Evolutionary conservation across 2,113 vertebrate genomes (phyloP), one percentile per base, ranked within the genome.

Genomic region (Laterallus jamaicensis): DNA sequence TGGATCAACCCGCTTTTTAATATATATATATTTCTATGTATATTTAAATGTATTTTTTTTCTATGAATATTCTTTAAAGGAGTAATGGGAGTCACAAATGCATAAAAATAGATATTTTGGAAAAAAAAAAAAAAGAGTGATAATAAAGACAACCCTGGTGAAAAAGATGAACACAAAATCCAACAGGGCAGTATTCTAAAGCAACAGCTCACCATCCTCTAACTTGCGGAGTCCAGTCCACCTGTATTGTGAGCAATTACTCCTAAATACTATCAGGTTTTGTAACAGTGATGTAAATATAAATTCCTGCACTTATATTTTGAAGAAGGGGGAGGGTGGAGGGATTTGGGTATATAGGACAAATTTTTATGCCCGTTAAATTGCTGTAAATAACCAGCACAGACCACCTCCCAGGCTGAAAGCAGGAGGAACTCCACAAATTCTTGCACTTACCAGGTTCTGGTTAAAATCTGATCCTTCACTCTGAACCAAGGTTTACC

Each of bases 71-170:
- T 83, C 79, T 96, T 92, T 76, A 75, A 84, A 95, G 71, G 55
- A 93, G 60, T 94, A 94, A 93, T 71, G 79, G 74, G 54, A 83
- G 92, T 92, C 95, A 96, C 37, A 96, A 96, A 97, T 83, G 82
- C 96, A 96, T 95, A 97, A 97, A 97, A 97, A 97, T 96, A 97
- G 84, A 87, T 90, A 93, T 80, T 96, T 83, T n/a, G 54, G 55
- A 16, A 73, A 87, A 79, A 47, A 47, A 47, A 47, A 47, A 47
- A 47, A 40, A 55, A 15, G 24, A 71, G 54, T 82, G 84, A 85
- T 83, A 93, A 77, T 64, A 88, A 86, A 88, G 60, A 90, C 56
- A 86, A 90, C 18, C 68, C 50, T 24, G 26, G 62, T 71, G 71
- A 78, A 91, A 90, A 94, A 82, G 22, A 5, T 56, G n/a, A 55